A percentile compares a stretch with the other conserved stretches of the same genome.
These are phyloP conservation scores for Drosophila insularis DNA, from an alignment of 1,140 invertebrate species.

Conservation along the genomic window DNA sequence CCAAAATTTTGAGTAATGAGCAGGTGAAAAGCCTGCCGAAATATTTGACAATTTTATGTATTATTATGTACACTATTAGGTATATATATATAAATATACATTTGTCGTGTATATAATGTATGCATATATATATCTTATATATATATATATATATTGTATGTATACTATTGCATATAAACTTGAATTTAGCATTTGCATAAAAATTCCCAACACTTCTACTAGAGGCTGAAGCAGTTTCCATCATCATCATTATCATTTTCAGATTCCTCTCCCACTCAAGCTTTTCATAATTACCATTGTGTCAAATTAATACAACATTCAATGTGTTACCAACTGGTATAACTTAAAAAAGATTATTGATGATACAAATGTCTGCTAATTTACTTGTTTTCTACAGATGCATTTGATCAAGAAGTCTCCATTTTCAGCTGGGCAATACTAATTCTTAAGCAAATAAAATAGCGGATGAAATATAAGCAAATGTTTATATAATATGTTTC, in stretches of 20 bases:
- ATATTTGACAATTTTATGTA: conserved; percentile 40
- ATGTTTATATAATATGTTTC: no score
- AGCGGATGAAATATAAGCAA: no score
- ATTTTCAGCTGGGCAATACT: no score
- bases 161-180: conserved; percentile 76
- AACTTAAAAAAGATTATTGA: no score
- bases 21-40: conserved; percentile 16
- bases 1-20: conserved; percentile 21
- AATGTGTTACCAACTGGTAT: no score
- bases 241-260: conserved; percentile 27
- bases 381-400: no score
- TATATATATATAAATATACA: conserved; percentile 58
- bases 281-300: no score
- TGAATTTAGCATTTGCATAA: conserved; percentile 71
- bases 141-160: conserved; percentile 53
- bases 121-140: conserved; percentile 52
- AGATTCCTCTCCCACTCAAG: conserved; percentile 4
- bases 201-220: conserved; percentile 69
- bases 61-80: conserved; percentile 71
- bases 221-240: conserved; percentile 56
- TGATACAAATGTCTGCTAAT: no score
- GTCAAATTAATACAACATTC: no score
- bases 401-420: no score
- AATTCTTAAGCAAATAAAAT: no score
- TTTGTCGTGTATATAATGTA: conserved; percentile 44